Percentiles rank a stretch among this genome's conserved stretches.
phyloP scores from a whole-genome alignment of 2,888 invertebrate species.

The Lasioglossum malachurum region DNA sequence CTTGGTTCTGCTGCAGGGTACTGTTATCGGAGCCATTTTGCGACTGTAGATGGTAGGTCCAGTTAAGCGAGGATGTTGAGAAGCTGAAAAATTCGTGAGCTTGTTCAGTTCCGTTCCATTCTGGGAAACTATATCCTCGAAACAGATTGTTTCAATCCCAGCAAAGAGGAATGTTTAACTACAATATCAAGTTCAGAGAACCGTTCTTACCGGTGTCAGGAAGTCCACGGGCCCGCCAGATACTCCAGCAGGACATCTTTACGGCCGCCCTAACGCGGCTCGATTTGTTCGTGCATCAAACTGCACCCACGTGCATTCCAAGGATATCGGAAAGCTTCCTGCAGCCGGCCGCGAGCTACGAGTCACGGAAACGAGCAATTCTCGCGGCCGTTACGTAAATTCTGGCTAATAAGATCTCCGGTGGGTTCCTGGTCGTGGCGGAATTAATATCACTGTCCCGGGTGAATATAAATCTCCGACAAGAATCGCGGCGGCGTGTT shows the following conservation, averaged over 20 bases:
- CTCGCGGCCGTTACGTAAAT: slow-evolving; percentile 47
- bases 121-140: background rate
- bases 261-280: background rate
- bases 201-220: background rate
- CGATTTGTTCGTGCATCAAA: slow-evolving; percentile 19
- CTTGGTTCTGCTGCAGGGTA: background rate
- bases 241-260: background rate
- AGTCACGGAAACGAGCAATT: slow-evolving; percentile 41
- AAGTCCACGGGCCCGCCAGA: background rate
- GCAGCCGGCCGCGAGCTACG: background rate
- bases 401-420: slow-evolving; percentile 57
- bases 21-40: background rate
- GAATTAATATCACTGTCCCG: slow-evolving; percentile 53
- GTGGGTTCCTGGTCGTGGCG: slow-evolving; percentile 41
- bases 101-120: background rate
- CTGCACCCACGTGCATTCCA: slow-evolving; percentile 50
- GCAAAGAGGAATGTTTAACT: no score
- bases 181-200: background rate
- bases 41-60: background rate
- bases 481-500: slow-evolving; percentile 19
- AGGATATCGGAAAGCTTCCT: slow-evolving; percentile 26
- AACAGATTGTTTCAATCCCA: background rate
- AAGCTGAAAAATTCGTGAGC: background rate
- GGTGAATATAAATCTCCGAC: slow-evolving; percentile 47
- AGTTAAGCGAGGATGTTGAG: background rate